Conservation (phyloP, 2,113 vertebrate genomes). For the Tinamus guttatus region DNA sequence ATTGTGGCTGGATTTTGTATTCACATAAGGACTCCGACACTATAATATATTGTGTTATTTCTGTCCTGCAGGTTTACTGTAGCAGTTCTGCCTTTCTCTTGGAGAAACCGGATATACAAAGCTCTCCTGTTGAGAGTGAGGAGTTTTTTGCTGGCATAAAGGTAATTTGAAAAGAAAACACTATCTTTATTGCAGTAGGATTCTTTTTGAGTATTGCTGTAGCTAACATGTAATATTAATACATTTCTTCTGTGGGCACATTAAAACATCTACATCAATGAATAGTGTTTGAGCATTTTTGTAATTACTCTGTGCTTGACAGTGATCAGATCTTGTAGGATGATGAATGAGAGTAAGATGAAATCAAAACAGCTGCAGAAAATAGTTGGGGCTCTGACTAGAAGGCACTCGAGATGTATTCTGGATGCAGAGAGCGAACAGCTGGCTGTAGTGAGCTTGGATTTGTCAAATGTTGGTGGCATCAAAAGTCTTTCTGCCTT, state of each 20-base stretch:
- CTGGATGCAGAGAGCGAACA: background rate
- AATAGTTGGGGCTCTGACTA: background rate
- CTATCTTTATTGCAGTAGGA: background rate
- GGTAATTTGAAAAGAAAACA: slow-evolving; percentile 71
- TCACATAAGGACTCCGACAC: background rate
- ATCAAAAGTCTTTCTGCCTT: background rate
- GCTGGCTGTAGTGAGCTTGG: background rate
- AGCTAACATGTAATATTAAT: background rate
- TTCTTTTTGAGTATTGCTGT: background rate
- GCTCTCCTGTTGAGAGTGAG: slow-evolving; percentile 81
- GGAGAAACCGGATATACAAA: slow-evolving; percentile 80
- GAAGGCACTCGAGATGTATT: background rate
- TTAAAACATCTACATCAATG: background rate
- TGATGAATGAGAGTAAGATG: background rate
- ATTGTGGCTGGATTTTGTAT: background rate
- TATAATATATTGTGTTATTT: background rate
- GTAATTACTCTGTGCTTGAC: background rate
- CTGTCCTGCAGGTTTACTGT: slow-evolving; percentile 84
- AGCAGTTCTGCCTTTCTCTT: slow-evolving; percentile 86
- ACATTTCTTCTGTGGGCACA: background rate
- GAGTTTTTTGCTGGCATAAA: slow-evolving; percentile 91
- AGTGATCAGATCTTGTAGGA: background rate
- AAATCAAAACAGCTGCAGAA: background rate
- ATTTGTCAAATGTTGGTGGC: background rate
- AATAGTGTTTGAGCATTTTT: background rate